A percentile compares a stretch with the other conserved stretches of the same genome.
These are phyloP conservation scores for Stegodyphus mimosarum DNA, from an alignment of 1,140 invertebrate genomes.

Conservation along the genomic window DNA sequence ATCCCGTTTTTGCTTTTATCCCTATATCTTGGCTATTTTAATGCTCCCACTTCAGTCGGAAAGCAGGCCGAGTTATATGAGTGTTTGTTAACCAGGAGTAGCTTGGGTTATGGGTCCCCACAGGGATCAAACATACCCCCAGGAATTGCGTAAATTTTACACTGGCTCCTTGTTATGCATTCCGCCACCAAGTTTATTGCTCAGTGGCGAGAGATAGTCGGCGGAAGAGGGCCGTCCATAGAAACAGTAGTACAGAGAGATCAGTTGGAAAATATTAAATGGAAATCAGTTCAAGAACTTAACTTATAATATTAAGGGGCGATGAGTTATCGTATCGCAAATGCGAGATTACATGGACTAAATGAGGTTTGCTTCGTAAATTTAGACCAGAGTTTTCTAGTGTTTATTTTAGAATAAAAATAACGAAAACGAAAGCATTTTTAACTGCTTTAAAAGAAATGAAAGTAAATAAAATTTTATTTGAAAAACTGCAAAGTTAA, in stretches of 20 bases:
- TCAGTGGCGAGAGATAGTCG: neutral
- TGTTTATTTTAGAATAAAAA: too few species aligned
- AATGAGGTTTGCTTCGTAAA: too few species aligned
- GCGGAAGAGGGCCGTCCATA: neutral
- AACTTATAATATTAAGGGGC: too few species aligned
- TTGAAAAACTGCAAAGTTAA: too few species aligned
- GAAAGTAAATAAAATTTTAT: too few species aligned
- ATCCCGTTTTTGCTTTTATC: constrained; percentile 43
- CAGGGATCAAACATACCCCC: constrained; percentile 20
- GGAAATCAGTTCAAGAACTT: neutral
- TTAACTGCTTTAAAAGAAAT: too few species aligned
- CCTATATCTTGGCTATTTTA: constrained; percentile 31
- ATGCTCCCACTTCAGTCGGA: neutral
- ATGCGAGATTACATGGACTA: too few species aligned
- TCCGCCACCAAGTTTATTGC: constrained; percentile 12
- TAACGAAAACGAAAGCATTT: too few species aligned
- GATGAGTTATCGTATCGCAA: too few species aligned
- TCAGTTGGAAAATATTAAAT: constrained; percentile 25
- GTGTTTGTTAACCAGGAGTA: constrained; percentile 13
- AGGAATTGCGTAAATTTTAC: constrained; percentile 45
- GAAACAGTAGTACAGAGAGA: too few species aligned
- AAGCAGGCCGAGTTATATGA: neutral
- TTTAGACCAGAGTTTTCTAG: too few species aligned
- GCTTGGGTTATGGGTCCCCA: constrained; percentile 4
- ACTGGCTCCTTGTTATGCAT: constrained; percentile 1